phyloP scores from a whole-genome alignment of 2,888 invertebrate species.

The Clepsis dumicolana region DNA sequence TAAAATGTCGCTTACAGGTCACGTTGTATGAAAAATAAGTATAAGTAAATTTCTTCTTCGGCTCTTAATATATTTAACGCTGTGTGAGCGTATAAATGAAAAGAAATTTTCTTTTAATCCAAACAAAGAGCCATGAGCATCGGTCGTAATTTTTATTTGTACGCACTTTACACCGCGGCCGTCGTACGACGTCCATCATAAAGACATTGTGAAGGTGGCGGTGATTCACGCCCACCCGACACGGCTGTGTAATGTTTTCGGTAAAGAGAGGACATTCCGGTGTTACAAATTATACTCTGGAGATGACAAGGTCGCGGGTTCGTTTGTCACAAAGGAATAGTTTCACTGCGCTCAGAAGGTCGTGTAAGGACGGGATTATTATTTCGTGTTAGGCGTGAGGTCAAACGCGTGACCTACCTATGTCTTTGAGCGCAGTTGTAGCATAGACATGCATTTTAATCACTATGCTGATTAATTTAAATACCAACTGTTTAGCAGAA shows the following conservation, averaged over 20 bases:
- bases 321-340: constrained; percentile 37
- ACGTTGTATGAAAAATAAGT: neutral
- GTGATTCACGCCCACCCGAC: constrained; percentile 43
- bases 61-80: constrained; percentile 26
- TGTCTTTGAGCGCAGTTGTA: neutral
- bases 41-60: neutral
- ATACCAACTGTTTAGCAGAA: neutral
- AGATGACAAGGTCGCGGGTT: constrained; percentile 26
- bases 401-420: constrained; percentile 4
- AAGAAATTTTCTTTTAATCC: constrained; percentile 21
- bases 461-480: neutral
- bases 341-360: constrained; percentile 27
- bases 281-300: constrained; percentile 33
- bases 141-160: constrained; percentile 49
- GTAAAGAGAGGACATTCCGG: constrained; percentile 27
- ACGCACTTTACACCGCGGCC: constrained; percentile 50
- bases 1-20: neutral
- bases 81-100: constrained; percentile 14
- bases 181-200: constrained; percentile 48
- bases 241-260: constrained; percentile 30
- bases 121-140: constrained; percentile 42
- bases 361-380: constrained; percentile 9
- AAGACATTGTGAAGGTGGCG: constrained; percentile 44
- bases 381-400: constrained; percentile 8
- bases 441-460: neutral